Evolutionary conservation across 2,113 vertebrate species (phyloP).

Genomic region (Ifrita kowaldi): DNA sequence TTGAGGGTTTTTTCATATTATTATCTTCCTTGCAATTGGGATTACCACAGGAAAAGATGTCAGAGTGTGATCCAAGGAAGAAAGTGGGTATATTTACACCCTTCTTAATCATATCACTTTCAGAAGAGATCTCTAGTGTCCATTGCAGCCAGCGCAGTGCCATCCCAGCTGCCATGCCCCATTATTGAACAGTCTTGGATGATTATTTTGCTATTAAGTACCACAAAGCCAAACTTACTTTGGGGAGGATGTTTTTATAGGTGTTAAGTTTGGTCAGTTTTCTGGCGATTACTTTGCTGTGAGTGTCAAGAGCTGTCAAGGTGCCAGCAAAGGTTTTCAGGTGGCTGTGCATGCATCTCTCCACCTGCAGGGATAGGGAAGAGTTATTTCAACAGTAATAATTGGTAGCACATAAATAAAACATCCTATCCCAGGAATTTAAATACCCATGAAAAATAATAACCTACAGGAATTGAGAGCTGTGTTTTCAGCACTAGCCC

Average conservation of each 20-base stretch:
- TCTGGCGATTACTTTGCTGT: fast-evolving
- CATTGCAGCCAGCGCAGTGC: background rate
- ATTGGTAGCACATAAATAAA: background rate
- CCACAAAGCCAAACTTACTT: background rate
- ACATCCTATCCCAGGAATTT: fast-evolving
- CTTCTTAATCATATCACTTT: background rate
- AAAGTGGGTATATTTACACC: background rate
- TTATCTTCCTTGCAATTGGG: background rate
- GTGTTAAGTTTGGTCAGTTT: fast-evolving
- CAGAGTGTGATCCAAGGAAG: background rate
- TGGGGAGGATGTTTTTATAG: background rate
- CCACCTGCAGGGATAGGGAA: background rate
- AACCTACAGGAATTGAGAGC: background rate
- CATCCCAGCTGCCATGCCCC: background rate
- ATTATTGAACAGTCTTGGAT: background rate
- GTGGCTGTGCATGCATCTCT: background rate
- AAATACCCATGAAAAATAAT: background rate
- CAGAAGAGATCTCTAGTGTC: background rate
- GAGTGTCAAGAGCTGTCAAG: background rate
- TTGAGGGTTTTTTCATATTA: fast-evolving
- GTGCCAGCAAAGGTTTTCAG: background rate
- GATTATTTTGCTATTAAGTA: background rate
- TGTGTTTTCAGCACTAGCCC: background rate
- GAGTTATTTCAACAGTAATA: background rate
- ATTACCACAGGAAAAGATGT: background rate